These are phyloP conservation scores for Eulemur macaco DNA, from an alignment of 2,113 vertebrate genomes.

Conservation along the genomic window DNA sequence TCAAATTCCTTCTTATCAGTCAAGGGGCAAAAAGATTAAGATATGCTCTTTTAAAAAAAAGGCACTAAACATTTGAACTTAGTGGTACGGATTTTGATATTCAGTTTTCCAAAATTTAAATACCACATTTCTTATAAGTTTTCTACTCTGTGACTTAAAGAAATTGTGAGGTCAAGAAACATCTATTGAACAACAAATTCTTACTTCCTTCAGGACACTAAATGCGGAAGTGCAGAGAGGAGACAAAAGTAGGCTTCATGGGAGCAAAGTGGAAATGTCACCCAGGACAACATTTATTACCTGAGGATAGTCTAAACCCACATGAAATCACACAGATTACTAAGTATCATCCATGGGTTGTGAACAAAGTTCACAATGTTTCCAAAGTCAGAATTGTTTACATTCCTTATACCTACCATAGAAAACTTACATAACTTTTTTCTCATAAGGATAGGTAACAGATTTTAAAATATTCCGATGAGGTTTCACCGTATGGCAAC, in stretches of 20 bases:
- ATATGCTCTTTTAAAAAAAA: neutral
- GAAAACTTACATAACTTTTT: slow-evolving; percentile 72
- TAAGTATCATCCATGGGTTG: slow-evolving; percentile 39
- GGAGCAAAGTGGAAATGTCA: slow-evolving; percentile 18
- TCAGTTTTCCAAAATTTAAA: neutral
- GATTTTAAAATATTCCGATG: slow-evolving; percentile 50
- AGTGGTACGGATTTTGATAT: neutral
- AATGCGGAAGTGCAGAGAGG: slow-evolving; percentile 4
- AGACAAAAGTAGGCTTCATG: neutral
- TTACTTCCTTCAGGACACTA: neutral
- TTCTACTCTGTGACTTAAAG: slow-evolving; percentile 47
- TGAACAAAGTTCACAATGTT: slow-evolving; percentile 52
- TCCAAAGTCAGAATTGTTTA: slow-evolving; percentile 71
- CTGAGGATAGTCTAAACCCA: slow-evolving; percentile 45
- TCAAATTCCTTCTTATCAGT: neutral
- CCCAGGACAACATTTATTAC: neutral
- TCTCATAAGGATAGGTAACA: slow-evolving; percentile 64
- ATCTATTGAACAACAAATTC: neutral
- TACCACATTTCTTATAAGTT: neutral
- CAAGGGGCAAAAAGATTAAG: neutral
- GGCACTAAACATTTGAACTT: neutral
- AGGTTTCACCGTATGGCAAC: slow-evolving; percentile 64
- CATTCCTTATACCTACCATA: slow-evolving; percentile 66
- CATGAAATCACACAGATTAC: slow-evolving; percentile 49
- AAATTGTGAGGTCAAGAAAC: neutral